A percentile compares a stretch with the other conserved stretches of the same genome.
Conservation (phyloP, 53 echinoderm and acorn worm genomes). For the Echinarachnius parma region DNA sequence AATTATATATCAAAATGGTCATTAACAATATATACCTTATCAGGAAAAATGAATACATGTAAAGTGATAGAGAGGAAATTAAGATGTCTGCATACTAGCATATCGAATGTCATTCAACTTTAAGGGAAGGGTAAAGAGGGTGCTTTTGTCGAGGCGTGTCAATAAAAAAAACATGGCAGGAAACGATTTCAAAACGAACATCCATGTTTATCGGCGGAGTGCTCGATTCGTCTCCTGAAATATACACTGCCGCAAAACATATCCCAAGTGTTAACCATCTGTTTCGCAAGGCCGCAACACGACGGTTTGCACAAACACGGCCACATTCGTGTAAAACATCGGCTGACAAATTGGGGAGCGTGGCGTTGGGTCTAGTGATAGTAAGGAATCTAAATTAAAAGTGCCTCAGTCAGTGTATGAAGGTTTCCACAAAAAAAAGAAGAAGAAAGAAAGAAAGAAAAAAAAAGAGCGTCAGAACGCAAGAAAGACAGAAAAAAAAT, state of each 20-base stretch:
- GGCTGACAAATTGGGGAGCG: constrained; percentile 38
- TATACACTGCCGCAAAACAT: constrained; percentile 41
- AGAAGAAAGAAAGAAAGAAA: constrained; percentile 1
- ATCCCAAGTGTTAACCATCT: constrained; percentile 45
- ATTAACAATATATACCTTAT: too few species aligned
- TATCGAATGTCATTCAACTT: too few species aligned
- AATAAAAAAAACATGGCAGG: too few species aligned
- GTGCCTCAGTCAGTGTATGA: neutral
- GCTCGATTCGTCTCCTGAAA: constrained; percentile 31
- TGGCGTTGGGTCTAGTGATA: neutral
- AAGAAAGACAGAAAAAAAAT: neutral
- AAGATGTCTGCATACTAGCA: too few species aligned
- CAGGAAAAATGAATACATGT: too few species aligned
- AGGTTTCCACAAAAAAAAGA: neutral
- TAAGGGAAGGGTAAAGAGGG: too few species aligned
- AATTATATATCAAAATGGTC: too few species aligned
- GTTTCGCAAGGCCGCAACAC: constrained; percentile 21
- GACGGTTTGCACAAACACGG: constrained; percentile 26
- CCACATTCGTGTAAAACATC: constrained; percentile 49
- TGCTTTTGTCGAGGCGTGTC: too few species aligned
- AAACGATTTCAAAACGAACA: too few species aligned
- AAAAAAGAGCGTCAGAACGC: neutral
- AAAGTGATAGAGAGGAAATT: too few species aligned
- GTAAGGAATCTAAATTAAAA: too few species aligned
- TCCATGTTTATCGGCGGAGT: constrained; percentile 4